phyloP scores from a whole-genome alignment of 2,797 vertebrate species.

The Fistularia commersonii region DNA sequence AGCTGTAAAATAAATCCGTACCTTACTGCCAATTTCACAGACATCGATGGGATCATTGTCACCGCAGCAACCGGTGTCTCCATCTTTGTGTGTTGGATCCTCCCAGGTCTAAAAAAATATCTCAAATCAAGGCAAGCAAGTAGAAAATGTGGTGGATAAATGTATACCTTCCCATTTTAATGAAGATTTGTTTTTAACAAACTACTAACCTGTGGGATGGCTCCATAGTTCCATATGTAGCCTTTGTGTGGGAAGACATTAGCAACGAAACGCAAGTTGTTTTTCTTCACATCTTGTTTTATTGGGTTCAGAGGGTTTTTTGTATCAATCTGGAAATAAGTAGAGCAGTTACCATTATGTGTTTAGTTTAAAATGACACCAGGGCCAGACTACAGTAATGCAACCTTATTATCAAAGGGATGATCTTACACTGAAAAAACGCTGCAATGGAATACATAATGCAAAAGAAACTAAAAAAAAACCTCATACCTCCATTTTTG shows the following conservation, averaged over 20 bases:
- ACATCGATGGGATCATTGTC: constrained; percentile 99
- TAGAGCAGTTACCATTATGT: neutral
- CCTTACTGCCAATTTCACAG: constrained; percentile 95
- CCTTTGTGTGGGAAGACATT: constrained; percentile 98
- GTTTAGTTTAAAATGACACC: neutral
- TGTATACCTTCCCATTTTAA: no score
- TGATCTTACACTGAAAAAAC: neutral
- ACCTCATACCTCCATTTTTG: constrained; percentile 92
- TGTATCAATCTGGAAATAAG: constrained; percentile 85
- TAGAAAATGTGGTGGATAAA: neutral
- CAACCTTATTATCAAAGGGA: no score
- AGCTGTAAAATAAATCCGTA: constrained; percentile 47
- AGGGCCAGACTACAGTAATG: no score
- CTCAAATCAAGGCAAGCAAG: neutral
- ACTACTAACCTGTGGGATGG: constrained; percentile 88
- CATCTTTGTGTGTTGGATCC: constrained; percentile 89
- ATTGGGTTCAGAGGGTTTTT: constrained; percentile 95
- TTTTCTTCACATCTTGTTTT: constrained; percentile 97
- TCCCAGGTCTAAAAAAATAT: constrained; percentile 87
- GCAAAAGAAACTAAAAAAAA: neutral
- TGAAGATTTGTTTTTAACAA: neutral
- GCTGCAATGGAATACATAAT: neutral
- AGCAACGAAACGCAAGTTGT: constrained; percentile 89
- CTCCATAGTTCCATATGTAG: constrained; percentile 99
- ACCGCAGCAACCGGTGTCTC: constrained; percentile 86